Evolutionary conservation across 2,113 vertebrate genomes (phyloP), one percentile per base, ranked within the genome.

Genomic region (Tursiops truncatus): DNA sequence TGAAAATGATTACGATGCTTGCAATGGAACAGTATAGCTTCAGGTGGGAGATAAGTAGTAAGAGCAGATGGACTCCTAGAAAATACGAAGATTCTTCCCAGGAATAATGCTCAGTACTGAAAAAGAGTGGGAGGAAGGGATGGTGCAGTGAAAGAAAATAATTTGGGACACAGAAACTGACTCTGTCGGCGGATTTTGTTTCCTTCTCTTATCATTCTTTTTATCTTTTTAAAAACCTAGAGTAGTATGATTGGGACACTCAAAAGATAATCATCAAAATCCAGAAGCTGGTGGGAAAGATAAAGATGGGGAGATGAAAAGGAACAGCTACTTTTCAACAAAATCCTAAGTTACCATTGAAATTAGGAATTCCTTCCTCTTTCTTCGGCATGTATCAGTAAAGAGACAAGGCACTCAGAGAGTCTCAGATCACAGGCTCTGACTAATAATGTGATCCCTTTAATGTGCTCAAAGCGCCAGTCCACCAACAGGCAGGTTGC

Each of bases 1-100:
- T 96, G 97, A 95, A 97, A 97, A 97, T 91, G 92, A 97, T 88
- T 73, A 71, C 4, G 47, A 89, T 60, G 94, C 83, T 67, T 28
- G 4, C 74, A 92, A 77, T 68, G 83, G 77, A 90, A 81, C 84
- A 41, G 94, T 71, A 88, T 65, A 83, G 95, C 96, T 97, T 97
- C 96, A 95, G 96, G 97, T 97, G 79, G 58, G 81, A 97, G 93
- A 84, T n/a, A 62, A 86, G 83, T 47, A 76, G 68, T 11, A 33
- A 76, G 63, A 90, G 73, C 91, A 97, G 93, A 96, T 26, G 70
- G 86, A 89, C 60, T 90, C 71, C 50, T 28, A 41, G 74, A 74
- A 96, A 96, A 89, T 3, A 86, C 13, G 47, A 44, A 94, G 85
- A 67, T 82, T 88, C 91, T 85, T 85, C 67, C 93, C 58, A 14